Evolutionary conservation across 2,888 invertebrate genomes (phyloP), one percentile per base, ranked within the genome.

Genomic region (Oligia fasciuncula): DNA sequence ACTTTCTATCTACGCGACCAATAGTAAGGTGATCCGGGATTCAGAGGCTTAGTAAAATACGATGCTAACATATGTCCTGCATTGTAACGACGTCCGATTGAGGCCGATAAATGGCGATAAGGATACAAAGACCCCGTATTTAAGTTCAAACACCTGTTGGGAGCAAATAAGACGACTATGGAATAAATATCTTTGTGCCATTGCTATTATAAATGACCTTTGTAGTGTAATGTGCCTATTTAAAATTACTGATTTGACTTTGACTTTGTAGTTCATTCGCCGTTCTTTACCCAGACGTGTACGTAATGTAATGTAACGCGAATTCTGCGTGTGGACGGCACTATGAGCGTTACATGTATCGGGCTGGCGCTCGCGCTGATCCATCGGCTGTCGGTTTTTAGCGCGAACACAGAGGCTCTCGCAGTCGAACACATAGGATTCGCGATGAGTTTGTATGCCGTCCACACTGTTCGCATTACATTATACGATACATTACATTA

Each of bases 61-160:
- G 29, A 23, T 9, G 19, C 62, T 65, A 75, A n/a, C 29, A 76
- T 69, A 49, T 57, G 29, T 84, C 4, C 63, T 60, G 51, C 29
- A 54, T 69, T 69, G 9, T 35, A 60, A 62, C 63, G n/a, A 51
- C 8, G 60, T 76, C 23, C 40, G 60, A 54, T 70, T 40, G n/a
- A 35, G 35, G 23, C 17, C 65, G 84, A 79, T 70, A 79, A 79
- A 54, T 35, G 19, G 43, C 23, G 70, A 71, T 81, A 84, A 84
- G 60, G 71, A 62, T n/a, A 79, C 43, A 71, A 51, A 66, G 51
- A 70, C 69, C 43, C n/a, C 62, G 43, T 43, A 60, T 1, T 19
- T 51, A 70, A 60, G 60, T 79, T 84, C 84, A 81, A 79, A 62
- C 57, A 78, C 65, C 84, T 79, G n/a, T 54, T 14, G 2, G 5